Evolutionary conservation across 2,113 vertebrate species (phyloP).

Genomic region (Athene noctua): DNA sequence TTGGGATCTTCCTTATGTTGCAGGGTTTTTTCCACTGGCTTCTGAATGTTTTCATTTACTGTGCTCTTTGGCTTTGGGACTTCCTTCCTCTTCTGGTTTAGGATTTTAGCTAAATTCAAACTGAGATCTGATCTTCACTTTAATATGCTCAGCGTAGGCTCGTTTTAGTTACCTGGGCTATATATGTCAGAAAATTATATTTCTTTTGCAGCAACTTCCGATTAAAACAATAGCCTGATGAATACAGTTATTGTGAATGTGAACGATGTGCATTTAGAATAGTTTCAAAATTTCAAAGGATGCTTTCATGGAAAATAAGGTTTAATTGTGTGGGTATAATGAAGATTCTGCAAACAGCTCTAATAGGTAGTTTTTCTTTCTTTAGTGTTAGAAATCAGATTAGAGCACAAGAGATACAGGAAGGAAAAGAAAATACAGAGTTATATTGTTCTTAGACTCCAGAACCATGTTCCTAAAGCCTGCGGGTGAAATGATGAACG

Average conservation of each 20-base stretch:
- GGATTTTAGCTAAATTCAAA: background rate
- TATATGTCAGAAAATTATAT: background rate
- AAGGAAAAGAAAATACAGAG: background rate
- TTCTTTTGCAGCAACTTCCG: background rate
- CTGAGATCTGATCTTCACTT: conserved; percentile 12
- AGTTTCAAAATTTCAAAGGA: background rate
- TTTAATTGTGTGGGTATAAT: background rate
- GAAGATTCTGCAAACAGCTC: background rate
- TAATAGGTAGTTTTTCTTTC: background rate
- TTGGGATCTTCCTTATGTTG: background rate
- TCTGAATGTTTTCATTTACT: background rate
- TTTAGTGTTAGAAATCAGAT: background rate
- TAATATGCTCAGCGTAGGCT: background rate
- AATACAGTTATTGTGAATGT: background rate
- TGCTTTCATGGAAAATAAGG: background rate
- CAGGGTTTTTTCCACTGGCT: background rate
- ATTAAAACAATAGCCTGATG: background rate
- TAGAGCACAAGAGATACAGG: background rate
- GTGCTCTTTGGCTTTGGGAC: background rate
- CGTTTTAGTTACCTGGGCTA: conserved; percentile 13
- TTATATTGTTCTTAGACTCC: background rate
- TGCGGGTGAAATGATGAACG: background rate
- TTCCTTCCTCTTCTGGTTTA: background rate
- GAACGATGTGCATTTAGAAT: background rate
- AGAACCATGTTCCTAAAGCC: background rate